phyloP scores from a whole-genome alignment of 2,888 invertebrate species.

The Ptychoptera contaminata region DNA sequence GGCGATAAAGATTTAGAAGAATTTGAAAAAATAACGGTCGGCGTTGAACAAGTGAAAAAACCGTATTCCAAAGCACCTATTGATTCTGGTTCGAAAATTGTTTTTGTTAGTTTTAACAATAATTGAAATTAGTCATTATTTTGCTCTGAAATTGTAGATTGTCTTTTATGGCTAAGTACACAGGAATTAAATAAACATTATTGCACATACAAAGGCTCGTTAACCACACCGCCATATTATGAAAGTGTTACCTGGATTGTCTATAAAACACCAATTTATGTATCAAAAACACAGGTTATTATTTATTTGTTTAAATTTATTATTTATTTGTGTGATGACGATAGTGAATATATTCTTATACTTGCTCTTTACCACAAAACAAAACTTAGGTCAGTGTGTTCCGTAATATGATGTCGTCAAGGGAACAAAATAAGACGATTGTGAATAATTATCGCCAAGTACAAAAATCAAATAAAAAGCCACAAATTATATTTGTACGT shows the following conservation, averaged over 20 bases:
- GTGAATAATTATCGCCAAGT: conserved; percentile 30
- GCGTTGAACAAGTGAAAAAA: conserved; percentile 29
- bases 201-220: conserved; percentile 54
- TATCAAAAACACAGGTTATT: conserved; percentile 51
- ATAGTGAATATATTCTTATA: too few species aligned
- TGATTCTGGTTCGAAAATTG: conserved; percentile 22
- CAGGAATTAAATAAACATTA: conserved; percentile 51
- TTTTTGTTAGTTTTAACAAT: conserved; percentile 4
- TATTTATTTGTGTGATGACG: too few species aligned
- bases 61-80: conserved; percentile 26
- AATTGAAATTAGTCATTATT: conserved; percentile 4
- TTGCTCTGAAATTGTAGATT: too few species aligned
- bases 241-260: conserved; percentile 63
- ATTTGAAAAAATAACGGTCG: conserved; percentile 41
- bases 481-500: conserved; percentile 28
- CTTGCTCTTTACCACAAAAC: too few species aligned
- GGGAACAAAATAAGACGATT: conserved; percentile 30
- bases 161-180: conserved; percentile 50
- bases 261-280: conserved; percentile 49
- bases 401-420: conserved; percentile 29
- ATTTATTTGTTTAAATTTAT: too few species aligned
- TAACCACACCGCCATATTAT: conserved; percentile 55
- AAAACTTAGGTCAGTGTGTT: conserved; percentile 24
- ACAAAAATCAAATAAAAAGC: conserved; percentile 27
- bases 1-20: conserved; percentile 41